Evolutionary conservation across 2,888 invertebrate species (phyloP), one percentile per base, ranked within the genome.

Genomic region (Rotaria magnacalcarata): DNA sequence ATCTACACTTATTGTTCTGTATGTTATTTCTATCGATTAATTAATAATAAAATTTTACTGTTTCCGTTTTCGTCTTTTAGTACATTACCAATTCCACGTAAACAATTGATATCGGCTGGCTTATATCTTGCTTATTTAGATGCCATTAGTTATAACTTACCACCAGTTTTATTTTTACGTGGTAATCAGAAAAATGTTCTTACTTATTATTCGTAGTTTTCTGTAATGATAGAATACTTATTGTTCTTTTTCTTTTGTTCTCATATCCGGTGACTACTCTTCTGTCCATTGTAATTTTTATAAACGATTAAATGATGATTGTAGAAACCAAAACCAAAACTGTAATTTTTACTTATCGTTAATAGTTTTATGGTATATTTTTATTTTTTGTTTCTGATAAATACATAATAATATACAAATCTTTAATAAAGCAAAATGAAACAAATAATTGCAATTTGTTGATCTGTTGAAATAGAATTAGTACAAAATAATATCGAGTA

Each of bases 1-100:
- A 88, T 95, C 97, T 0, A 93, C 94, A 24, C 93, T 97, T 87
- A 94, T 97, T 87, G 96, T 97, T 87, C 95, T 97, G 94, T 97
- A 94, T 92, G 94, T 92, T 85, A 67, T 58, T 84, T 85, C 34
- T 43, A 43, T 24, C 27, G 85, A 85, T 52, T 50, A 54, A 27
- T 34, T 34, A 41, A 47, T 52, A 27, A 19, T 3, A 11, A 52
- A 16, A 52, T 52, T 16, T 16, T 16, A 52, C 52, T 16, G 11
- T 52, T 11, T 16, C 7, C 19, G 7, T 54, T 7, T 54, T 2
- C 16, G 4, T 5, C 54, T 88, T 43, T 84, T 89, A 94, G 94
- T 93, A 97, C 97, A 11, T 92, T 97, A 87, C 85, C 84, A 6
- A 85, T 87, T n/a, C 87, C 87, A 21, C 85, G 74, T 11, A 85